phyloP scores from a whole-genome alignment of 2,113 vertebrate species.

The Neotragus moschatus region DNA sequence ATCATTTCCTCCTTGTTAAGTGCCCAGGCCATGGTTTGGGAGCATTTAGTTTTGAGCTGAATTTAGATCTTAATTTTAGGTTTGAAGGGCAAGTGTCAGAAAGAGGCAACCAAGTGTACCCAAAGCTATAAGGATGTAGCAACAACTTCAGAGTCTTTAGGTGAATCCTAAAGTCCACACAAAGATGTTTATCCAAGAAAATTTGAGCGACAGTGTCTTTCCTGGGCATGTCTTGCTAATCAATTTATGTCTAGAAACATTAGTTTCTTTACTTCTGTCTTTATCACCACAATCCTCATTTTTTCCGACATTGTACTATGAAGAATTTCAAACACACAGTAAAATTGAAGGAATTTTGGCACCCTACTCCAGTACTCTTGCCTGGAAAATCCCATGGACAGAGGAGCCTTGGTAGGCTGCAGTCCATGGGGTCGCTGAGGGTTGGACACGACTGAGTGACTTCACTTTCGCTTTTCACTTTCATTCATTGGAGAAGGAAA shows the following conservation, averaged over 20 bases:
- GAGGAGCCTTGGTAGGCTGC: too few species aligned
- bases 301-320: background rate
- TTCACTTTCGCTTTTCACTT: too few species aligned
- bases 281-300: background rate
- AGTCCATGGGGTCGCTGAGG: too few species aligned
- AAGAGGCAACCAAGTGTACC: background rate
- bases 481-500: too few species aligned
- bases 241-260: background rate
- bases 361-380: too few species aligned
- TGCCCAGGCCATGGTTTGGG: background rate
- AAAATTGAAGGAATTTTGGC: background rate
- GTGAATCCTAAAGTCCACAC: background rate
- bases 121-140: background rate
- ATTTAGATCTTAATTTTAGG: background rate
- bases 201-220: background rate
- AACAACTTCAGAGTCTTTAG: background rate
- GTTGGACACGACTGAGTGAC: too few species aligned
- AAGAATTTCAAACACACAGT: background rate
- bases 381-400: too few species aligned
- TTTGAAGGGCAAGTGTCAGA: background rate
- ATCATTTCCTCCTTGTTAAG: background rate
- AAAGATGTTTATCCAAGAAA: background rate
- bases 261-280: background rate
- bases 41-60: background rate
- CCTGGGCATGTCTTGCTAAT: background rate